Evolutionary conservation across 2,888 invertebrate genomes (phyloP).

Genomic region (Linnaemya vulpina): DNA sequence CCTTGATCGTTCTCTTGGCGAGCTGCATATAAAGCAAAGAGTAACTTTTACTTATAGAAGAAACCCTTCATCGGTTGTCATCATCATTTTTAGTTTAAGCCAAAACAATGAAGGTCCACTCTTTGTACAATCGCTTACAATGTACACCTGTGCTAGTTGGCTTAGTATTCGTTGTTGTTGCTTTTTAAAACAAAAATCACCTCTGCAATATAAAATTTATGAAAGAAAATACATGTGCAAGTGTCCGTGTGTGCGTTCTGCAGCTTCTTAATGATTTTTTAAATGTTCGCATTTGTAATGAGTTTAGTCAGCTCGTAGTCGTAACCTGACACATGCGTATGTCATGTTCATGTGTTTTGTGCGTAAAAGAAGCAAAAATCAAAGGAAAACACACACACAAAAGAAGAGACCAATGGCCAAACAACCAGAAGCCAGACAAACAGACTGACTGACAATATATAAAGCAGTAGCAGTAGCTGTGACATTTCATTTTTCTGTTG

Average conservation of each 20-base stretch:
- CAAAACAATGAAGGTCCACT: conserved; percentile 71
- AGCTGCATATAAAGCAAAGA: conserved; percentile 3
- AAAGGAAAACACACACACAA: conserved; percentile 9
- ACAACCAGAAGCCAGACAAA: conserved; percentile 11
- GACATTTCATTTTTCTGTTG: conserved; percentile 68
- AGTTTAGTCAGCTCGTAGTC: conserved; percentile 69
- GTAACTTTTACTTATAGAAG: conserved; percentile 50
- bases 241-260: conserved; percentile 33
- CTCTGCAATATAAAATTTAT: conserved; percentile 62
- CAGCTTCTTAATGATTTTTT: conserved; percentile 78
- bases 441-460: conserved; percentile 38
- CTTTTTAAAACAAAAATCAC: conserved; percentile 60
- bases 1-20: conserved; percentile 13
- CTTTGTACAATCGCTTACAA: conserved; percentile 75
- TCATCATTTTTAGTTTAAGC: conserved; percentile 55
- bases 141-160: conserved; percentile 78
- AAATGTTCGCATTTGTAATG: conserved; percentile 80
- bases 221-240: background rate
- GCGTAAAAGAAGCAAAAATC: conserved; percentile 49
- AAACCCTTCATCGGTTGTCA: conserved; percentile 66
- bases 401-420: conserved; percentile 50
- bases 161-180: conserved; percentile 13
- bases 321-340: conserved; percentile 74
- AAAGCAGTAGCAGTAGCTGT: conserved; percentile 63
- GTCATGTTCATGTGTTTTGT: conserved; percentile 67